phyloP scores from a whole-genome alignment of 2,113 vertebrate species.

The Lepidothrix coronata region DNA sequence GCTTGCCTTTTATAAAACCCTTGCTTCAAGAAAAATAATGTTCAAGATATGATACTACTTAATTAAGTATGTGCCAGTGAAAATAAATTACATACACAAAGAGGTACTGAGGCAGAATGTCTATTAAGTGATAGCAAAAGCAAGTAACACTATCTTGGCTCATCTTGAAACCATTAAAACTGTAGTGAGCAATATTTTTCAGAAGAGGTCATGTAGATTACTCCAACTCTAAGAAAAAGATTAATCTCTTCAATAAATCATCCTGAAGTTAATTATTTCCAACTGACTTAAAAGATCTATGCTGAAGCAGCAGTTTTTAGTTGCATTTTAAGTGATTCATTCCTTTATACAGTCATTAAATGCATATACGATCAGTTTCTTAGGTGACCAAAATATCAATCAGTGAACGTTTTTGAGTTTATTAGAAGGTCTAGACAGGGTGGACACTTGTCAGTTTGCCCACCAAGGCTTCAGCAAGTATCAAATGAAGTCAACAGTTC shows the following conservation, averaged over 20 bases:
- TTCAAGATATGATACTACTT: neutral
- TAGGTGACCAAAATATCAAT: neutral
- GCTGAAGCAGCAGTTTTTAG: constrained; percentile 34
- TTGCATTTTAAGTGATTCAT: constrained; percentile 3
- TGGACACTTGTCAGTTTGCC: neutral
- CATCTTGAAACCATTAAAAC: neutral
- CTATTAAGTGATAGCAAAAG: neutral
- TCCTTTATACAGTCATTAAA: neutral
- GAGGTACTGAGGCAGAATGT: neutral
- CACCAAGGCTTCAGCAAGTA: neutral
- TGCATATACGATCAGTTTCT: neutral
- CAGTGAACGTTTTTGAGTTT: neutral
- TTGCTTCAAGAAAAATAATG: neutral
- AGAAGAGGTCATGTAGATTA: constrained; percentile 11
- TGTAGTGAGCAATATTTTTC: neutral
- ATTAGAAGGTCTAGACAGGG: neutral
- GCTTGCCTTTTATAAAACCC: neutral
- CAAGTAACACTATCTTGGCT: neutral
- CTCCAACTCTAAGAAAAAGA: neutral
- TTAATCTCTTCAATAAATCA: constrained; percentile 40
- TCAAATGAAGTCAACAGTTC: neutral
- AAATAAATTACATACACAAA: neutral
- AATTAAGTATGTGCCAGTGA: neutral
- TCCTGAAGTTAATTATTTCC: constrained; percentile 29
- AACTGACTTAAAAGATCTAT: neutral